Base-by-base conservation (phyloP, 2,113 vertebrate genomes). In the Salvelinus sp. region DNA sequence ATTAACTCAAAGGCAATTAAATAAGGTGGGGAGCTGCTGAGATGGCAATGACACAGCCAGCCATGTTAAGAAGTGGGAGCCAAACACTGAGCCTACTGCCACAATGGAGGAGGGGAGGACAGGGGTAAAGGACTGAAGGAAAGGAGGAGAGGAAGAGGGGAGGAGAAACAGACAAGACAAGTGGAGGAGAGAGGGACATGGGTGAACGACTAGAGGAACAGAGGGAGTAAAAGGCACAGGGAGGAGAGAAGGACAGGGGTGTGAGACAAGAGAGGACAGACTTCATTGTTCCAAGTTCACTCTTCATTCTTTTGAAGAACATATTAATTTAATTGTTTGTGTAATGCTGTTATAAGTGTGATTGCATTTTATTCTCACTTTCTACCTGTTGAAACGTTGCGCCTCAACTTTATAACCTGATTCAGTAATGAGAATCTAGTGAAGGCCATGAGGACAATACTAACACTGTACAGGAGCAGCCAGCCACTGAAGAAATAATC, bases 1-100 rank as follows among this genome's bases (percentile, higher is more conserved):
- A 93, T 92, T 91, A 92, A 92, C 91, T 92, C 71, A 2, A 83
- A 90, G 83, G 90, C 90, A 91, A 93, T 92, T 91, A 91, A 91
- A 90, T 83, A 85, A 91, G 92, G 92, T 90, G 89, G 82, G 88
- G 86, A 87, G 86, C 81, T 79, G 86, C 87, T 77, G 88, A 88
- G 85, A 89, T 88, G 90, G 87, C 86, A 44, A 44, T 44, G 38
- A 76, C 85, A 76, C 74, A 73, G 82, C 81, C 82, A 82, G 78
- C 84, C 84, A 82, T 54, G 76, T 69, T 14, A n/a, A 65, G 22
- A 65, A 27, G 64, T 74, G 82, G 88, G 76, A 89, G 75, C 81
- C 74, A 79, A 60, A 72, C 84, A 68, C 47, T 38, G 68, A 69
- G 28, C 30, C 7, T 27, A 27, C 23, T 13, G 64, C 23, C 22